These are phyloP conservation scores for Nyleta sp. DNA, from an alignment of 2,888 invertebrate species.

Conservation along the genomic window DNA sequence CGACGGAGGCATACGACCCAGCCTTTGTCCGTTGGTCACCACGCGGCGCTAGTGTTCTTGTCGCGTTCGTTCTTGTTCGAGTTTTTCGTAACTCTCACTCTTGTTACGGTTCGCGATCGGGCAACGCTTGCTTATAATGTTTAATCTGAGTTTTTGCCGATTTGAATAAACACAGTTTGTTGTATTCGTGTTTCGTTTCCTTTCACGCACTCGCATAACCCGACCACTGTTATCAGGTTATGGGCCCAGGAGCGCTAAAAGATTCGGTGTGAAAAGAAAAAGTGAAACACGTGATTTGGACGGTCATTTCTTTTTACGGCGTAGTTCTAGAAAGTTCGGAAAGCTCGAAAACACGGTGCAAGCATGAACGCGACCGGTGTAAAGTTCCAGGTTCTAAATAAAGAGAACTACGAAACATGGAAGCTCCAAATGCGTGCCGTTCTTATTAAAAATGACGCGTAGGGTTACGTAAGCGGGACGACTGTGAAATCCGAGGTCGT, in stretches of 20 bases:
- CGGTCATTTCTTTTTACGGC: not conserved
- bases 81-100: too few relatives aligned
- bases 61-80: too few relatives aligned
- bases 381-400: slow-evolving; percentile 4
- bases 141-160: too few relatives aligned
- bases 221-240: slow-evolving; percentile 6
- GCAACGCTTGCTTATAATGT: too few relatives aligned
- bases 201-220: too few relatives aligned
- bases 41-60: too few relatives aligned
- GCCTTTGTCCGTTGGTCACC: too few relatives aligned
- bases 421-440: slow-evolving; percentile 29
- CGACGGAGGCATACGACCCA: too few relatives aligned
- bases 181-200: too few relatives aligned
- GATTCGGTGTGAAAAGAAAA: not conserved
- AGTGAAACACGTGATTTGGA: not conserved
- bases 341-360: not conserved
- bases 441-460: slow-evolving; percentile 19
- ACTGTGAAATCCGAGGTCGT: slow-evolving; percentile 3
- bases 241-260: slow-evolving; percentile 13
- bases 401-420: slow-evolving; percentile 32
- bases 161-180: too few relatives aligned
- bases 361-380: slow-evolving; percentile 2
- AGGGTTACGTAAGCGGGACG: slow-evolving; percentile 14
- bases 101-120: too few relatives aligned
- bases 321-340: not conserved